Base-by-base conservation (phyloP, 2,113 vertebrate species). In the Oreochromis spilurus region DNA sequence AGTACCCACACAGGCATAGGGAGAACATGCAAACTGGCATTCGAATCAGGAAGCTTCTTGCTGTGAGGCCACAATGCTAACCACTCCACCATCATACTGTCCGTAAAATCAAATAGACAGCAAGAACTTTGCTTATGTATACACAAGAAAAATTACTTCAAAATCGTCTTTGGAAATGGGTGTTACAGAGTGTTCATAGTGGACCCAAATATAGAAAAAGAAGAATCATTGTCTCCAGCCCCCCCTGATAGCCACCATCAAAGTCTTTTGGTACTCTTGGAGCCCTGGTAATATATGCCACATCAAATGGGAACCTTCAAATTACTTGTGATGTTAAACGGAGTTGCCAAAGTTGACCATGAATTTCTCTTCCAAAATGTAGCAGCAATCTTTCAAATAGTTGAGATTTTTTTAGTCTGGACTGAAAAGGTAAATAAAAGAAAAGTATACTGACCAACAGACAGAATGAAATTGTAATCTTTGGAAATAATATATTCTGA, bases 171-270 rank as follows among this genome's bases (percentile, higher is more conserved):
- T 75, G 70, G 5, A 75, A 75, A 50, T 0, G 43, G 12, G 43
- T 6, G 0, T 67, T 67, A 40, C 34, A 67, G 36, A 21, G 57
- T 60, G 58, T 34, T 0, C 58, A 62, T 14, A 24, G 34, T 13
- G 7, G 11, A 67, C 11, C 11, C 34, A 14, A 67, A 67, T 67
- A 38, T 38, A 67, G 36, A 70, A 43, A 40, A 4, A 40, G 21
- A 70, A 21, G n/a, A 43, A 70, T 38, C 19, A 21, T 21, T 26
- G 3, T 45, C n/a, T 0, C 65, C 65, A 70, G 65, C n/a, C 21
- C 0, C 65, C 36, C 13, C 38, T 0, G 36, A 72, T 26, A 1
- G n/a, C 0, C 3, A 70, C n/a, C 21, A 45, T 45, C 21, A 26
- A 3, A 72, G n/a, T 6, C 65, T 43, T 72, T 43, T 72, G 38